Percentiles rank a stretch among this genome's conserved stretches.
phyloP scores from a whole-genome alignment of 2,113 vertebrate species.

The Halichoerus grypus region DNA sequence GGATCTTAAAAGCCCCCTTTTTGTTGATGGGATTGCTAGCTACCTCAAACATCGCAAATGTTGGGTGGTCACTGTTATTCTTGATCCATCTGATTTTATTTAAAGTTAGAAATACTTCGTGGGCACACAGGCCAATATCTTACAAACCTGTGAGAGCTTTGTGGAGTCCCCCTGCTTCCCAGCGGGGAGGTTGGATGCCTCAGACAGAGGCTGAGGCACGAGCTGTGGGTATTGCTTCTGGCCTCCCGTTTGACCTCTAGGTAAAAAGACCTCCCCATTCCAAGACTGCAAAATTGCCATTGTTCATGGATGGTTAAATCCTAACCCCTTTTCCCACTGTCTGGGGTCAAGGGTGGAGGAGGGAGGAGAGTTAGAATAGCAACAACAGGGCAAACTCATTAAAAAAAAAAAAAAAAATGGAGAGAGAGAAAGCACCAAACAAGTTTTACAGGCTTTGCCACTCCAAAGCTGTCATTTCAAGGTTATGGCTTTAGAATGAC shows the following conservation, averaged over 20 bases:
- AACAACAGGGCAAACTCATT: neutral
- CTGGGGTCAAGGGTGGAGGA: neutral
- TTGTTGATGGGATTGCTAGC: neutral
- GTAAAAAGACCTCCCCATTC: slow-evolving; percentile 50
- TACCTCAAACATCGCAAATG: neutral
- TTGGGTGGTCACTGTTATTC: neutral
- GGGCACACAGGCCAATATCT: neutral
- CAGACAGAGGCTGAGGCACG: neutral
- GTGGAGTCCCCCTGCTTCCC: neutral
- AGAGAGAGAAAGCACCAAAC: neutral
- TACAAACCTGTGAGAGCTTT: neutral
- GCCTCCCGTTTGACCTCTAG: neutral
- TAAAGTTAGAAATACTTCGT: neutral
- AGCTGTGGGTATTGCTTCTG: neutral
- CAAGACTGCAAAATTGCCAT: neutral
- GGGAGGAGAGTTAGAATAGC: neutral
- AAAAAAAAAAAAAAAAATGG: neutral
- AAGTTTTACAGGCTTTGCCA: slow-evolving; percentile 50
- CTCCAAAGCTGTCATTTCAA: slow-evolving; percentile 72
- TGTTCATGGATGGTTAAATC: slow-evolving; percentile 62
- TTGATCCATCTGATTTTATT: neutral
- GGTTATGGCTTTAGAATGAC: slow-evolving; percentile 50
- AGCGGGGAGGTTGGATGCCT: neutral
- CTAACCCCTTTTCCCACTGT: neutral
- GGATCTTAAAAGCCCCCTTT: neutral